Conservation (phyloP, 2,113 vertebrate species). For the Oncorhynchus keta region DNA sequence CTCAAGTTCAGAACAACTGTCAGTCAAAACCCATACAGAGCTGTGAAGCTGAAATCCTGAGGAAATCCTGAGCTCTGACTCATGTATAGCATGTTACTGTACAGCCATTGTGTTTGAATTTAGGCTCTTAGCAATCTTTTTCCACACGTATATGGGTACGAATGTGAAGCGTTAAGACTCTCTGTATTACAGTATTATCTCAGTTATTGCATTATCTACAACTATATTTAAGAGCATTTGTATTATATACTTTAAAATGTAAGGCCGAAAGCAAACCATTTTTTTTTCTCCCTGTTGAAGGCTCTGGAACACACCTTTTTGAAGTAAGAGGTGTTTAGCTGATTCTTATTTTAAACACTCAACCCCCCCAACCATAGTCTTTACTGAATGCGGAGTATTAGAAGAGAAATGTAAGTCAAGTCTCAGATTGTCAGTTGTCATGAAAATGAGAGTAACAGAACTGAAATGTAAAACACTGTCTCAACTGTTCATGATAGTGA, state of each 20-base stretch:
- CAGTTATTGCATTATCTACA: slow-evolving; percentile 15
- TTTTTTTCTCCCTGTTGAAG: not conserved
- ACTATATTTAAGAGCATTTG: slow-evolving; percentile 38
- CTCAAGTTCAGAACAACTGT: too few species aligned
- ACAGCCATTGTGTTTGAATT: too few species aligned
- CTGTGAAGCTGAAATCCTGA: too few species aligned
- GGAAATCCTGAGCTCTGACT: too few species aligned
- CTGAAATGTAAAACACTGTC: not conserved
- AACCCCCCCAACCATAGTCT: slow-evolving; percentile 8
- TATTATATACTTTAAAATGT: slow-evolving; percentile 18
- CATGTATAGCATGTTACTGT: too few species aligned
- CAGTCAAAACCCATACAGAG: too few species aligned
- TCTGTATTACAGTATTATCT: not conserved
- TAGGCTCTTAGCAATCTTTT: too few species aligned
- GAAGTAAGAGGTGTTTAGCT: slow-evolving; percentile 3
- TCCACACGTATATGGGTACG: too few species aligned
- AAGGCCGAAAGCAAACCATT: not conserved
- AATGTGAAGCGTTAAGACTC: not conserved
- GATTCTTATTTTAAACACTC: too few species aligned
- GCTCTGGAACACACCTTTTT: slow-evolving; percentile 31
- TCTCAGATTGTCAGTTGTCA: not conserved
- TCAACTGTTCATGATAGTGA: not conserved
- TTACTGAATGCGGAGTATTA: not conserved
- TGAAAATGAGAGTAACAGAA: not conserved
- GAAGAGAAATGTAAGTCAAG: too few species aligned